Evolutionary conservation across 1,140 invertebrate species (phyloP), one percentile per base, ranked within the genome.

Genomic region (Eumeta japonica): DNA sequence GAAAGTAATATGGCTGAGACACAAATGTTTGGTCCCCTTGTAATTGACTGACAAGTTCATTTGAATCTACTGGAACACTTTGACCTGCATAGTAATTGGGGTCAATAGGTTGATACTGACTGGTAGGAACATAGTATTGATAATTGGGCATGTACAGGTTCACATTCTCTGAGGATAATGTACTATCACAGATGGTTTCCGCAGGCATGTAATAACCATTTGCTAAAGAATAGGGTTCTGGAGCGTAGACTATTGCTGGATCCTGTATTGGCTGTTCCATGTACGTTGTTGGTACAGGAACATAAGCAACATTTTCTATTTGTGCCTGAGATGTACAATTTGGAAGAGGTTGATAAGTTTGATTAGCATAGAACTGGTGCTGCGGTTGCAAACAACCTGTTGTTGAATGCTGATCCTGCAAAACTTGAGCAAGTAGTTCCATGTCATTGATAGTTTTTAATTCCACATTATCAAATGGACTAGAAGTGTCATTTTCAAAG

Each of bases 391-490:
- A 39, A 41, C 59, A 64, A 35, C 54, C 65, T 7, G 43, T 44
- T 9, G 43, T 17, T 3, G 65, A 63, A 3, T 66, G 61, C 20
- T 66, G 66, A 50, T 55, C 62, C 38, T 71, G 63, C 38, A 65
- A 46, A 16, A 88, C 82, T 65, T 89, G 83, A 3, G 89, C 89
- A 29, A 94, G 72, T 62, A 91, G 83, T 65, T 92, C 89, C 75
- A 92, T 83, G 62, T 92, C 90, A 71, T 94, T 92, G 28, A 94
- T 88, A 20, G 89, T 90, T 71, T 93, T 92, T 16, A 94, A 60
- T 76, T 91, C 90, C 67, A 92, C 83, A 75, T 90, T 90, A 76
- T 94, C 90, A 73, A 93, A 94, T 1, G 90, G 90, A 61, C 88
- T 92, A 11, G 89, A 90, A 32, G 87, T 90, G 60, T 92, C 89